Base-by-base conservation (phyloP, 2,888 invertebrate species). In the Drosophila quasianomalipes region DNA sequence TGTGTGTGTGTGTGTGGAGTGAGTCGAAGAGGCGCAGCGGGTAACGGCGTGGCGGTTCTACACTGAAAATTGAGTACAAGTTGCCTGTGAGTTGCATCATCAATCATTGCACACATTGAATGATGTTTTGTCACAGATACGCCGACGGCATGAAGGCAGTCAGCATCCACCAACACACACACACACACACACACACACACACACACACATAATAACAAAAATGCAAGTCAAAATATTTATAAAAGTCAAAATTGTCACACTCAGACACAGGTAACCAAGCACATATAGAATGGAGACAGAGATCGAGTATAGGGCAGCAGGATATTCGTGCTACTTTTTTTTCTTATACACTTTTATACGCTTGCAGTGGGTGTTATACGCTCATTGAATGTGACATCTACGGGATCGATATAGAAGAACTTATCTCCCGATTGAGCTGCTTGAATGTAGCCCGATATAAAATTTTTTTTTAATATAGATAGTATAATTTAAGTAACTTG, bases 11-110 rank as follows among this genome's bases (percentile, higher is more conserved):
- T 9, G 47, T 47, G 16, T 22, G 16, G 16, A 1, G 5, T 22
- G 60, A 39, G 63, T 41, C 26, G 63, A 44, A 57, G 52, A 59
- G 37, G 26, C 72, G 47, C 75, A 75, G 76, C 76, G 75, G 72
- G 69, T 51, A 57, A 53, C 74, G 28, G 14, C 31, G 51, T 30
- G n/a, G 44, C 57, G 47, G 84, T 74, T 82, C 66, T 79, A 79
- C 73, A 85, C 79, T 91, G 85, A 85, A 89, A 91, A 91, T 91
- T 91, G 87, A 87, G 90, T 91, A 88, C 87, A 88, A 88, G 87
- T 91, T 91, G 87, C 83, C 81, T 70, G 74, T 81, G 90, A 91
- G 87, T 89, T 88, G 91, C 87, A 88, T 88, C 87, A 88, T 88
- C 87, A 88, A 88, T 88, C 87, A 88, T 88, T 87, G 90, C 89